Evolutionary conservation across 1,140 invertebrate genomes (phyloP).

Genomic region (Sinella curviseta): DNA sequence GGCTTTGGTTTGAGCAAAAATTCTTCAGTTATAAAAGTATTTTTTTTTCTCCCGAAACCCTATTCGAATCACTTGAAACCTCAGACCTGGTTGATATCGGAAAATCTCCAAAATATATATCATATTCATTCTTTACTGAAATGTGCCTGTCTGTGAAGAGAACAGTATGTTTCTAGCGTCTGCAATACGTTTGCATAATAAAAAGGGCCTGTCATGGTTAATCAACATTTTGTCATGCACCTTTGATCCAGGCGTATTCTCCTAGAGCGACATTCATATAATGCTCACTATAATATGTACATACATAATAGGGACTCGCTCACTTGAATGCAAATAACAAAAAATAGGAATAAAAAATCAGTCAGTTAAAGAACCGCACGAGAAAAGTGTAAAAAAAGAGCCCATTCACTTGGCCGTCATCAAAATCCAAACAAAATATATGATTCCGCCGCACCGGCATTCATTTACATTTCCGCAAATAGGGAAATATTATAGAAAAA

Average conservation of each 20-base stretch:
- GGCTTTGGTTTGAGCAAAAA: background rate
- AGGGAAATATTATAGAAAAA: conserved; percentile 28
- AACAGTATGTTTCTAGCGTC: no score
- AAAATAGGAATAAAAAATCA: background rate
- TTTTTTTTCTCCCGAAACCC: background rate
- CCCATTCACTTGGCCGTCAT: background rate
- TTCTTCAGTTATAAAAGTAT: no score
- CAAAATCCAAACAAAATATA: conserved; percentile 1
- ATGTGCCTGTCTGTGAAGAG: no score
- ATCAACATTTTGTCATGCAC: conserved; percentile 50
- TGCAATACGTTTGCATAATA: conserved; percentile 33
- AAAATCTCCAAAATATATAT: conserved; percentile 6
- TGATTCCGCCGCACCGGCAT: background rate
- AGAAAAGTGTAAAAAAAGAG: background rate
- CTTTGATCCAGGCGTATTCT: background rate
- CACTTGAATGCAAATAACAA: conserved; percentile 27
- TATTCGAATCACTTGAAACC: background rate
- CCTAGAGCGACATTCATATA: no score
- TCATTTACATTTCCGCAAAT: conserved; percentile 20
- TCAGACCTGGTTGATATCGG: background rate
- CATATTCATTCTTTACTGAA: background rate
- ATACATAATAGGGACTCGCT: background rate
- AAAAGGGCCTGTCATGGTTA: conserved; percentile 49
- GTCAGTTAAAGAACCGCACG: background rate
- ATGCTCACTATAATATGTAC: no score